Evolutionary conservation across 2,113 vertebrate species (phyloP), one percentile per base, ranked within the genome.

Genomic region (Phalacrocorax brasilianus): DNA sequence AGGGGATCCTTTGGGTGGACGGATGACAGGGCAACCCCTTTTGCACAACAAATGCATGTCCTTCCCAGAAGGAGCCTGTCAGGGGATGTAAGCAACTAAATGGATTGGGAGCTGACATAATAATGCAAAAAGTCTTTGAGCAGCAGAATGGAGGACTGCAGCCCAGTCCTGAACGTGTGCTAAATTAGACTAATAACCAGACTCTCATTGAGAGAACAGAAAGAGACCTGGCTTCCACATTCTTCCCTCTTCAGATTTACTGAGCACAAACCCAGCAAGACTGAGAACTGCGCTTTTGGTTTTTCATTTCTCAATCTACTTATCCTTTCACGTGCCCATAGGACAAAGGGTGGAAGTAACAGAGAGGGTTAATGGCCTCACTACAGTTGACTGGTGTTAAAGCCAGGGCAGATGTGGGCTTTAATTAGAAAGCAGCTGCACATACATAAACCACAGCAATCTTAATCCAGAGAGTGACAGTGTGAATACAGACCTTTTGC

Each of bases 381-480:
- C 81, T 74, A 24, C 45, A 83, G 28, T 61, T 79, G 78, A 76
- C 27, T 93, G 90, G 76, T 94, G 75, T 75, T 91, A 93, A 93
- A 91, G 53, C 50, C 9, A 2, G 75, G 65, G 85, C 91, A 94
- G 93, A 95, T 91, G 75, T 95, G 85, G 66, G 65, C 45, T 97
- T 96, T 96, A 96, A 96, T 88, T 93, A 89, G 74, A 91, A 94
- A 85, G 85, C 93, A 96, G 95, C 93, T 95, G 90, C 88, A 90
- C 76, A 67, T 61, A 93, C 72, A 97, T 88, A 92, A 95, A 95
- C 78, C 73, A 84, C 62, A 94, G 82, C 61, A 91, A 74, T 75
- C 74, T 86, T 89, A 91, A 95, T 84, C 76, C 82, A 90, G 50
- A 94, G 65, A 85, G 75, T 38, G 72, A 85, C 72, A 47, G 61